phyloP scores from a whole-genome alignment of 2,113 vertebrate genomes.

The Oreotrochilus melanogaster region DNA sequence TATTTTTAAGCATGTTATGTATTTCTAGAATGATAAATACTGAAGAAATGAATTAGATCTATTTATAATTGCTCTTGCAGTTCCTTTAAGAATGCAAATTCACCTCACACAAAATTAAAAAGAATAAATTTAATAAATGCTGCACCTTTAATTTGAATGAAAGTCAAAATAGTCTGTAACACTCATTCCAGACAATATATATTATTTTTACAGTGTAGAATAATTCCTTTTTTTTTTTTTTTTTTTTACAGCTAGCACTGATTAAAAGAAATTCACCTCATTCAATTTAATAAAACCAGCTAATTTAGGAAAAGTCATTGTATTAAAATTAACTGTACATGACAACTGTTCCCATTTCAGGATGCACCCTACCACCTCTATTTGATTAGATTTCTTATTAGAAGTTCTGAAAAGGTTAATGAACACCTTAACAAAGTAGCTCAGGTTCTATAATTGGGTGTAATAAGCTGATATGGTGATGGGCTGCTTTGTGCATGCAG shows the following conservation, averaged over 20 bases:
- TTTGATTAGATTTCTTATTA: conserved; percentile 76
- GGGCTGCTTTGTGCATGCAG: conserved; percentile 57
- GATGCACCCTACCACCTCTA: conserved; percentile 67
- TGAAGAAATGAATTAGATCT: conserved; percentile 31
- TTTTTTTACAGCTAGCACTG: conserved; percentile 48
- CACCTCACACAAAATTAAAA: conserved; percentile 49
- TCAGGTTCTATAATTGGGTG: conserved; percentile 69
- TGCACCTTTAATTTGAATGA: conserved; percentile 64
- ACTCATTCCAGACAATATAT: conserved; percentile 43
- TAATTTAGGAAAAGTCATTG: conserved; percentile 70
- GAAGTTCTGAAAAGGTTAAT: conserved; percentile 80
- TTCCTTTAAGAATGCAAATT: conserved; percentile 55
- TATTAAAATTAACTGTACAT: conserved; percentile 77
- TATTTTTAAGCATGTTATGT: conserved; percentile 7
- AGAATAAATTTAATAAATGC: conserved; percentile 58
- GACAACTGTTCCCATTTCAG: conserved; percentile 75
- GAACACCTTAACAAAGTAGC: conserved; percentile 69
- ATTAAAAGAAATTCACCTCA: conserved; percentile 68
- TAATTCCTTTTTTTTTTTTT: conserved; percentile 38
- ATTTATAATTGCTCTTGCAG: conserved; percentile 26
- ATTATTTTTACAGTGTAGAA: conserved; percentile 66
- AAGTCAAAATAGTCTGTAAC: conserved; percentile 56
- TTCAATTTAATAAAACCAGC: conserved; percentile 73
- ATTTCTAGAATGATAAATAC: not conserved
- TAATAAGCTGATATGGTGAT: conserved; percentile 75